phyloP scores from a whole-genome alignment of 2,888 invertebrate species.

The Pseudococcus viburni region DNA sequence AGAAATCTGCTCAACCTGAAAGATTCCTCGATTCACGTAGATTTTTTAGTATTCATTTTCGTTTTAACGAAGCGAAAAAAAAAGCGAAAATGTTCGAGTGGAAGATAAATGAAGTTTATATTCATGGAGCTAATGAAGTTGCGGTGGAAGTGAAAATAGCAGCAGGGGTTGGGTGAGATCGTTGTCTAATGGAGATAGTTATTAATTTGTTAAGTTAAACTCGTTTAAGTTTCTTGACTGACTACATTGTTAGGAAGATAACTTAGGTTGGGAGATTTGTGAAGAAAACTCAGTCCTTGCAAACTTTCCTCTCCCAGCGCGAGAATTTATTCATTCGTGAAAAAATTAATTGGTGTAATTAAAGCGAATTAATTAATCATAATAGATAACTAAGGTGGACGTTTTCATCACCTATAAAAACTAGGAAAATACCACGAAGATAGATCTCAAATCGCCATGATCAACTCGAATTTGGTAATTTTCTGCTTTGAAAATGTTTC shows the following conservation, averaged over 20 bases:
- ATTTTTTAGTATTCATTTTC: background rate
- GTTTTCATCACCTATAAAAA: slow-evolving; percentile 31
- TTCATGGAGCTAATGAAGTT: slow-evolving; percentile 54
- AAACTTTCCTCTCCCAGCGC: slow-evolving; percentile 11
- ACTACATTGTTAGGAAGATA: slow-evolving; percentile 55
- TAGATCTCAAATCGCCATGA: too few species aligned
- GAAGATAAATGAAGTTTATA: slow-evolving; percentile 61
- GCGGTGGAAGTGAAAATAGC: slow-evolving; percentile 53
- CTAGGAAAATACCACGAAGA: background rate
- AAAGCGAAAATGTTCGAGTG: slow-evolving; percentile 35
- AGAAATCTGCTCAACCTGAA: background rate
- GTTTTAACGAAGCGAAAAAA: slow-evolving; percentile 33
- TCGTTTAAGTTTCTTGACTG: slow-evolving; percentile 54
- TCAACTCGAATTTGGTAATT: background rate
- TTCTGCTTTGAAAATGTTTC: background rate
- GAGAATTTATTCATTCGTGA: slow-evolving; percentile 54
- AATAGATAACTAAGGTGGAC: background rate
- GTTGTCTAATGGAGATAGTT: slow-evolving; percentile 61
- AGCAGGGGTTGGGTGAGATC: slow-evolving; percentile 12
- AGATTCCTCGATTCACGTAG: background rate
- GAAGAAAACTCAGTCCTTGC: slow-evolving; percentile 34
- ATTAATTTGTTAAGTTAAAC: slow-evolving; percentile 59
- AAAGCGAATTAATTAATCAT: slow-evolving; percentile 56
- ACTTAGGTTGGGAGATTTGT: slow-evolving; percentile 14
- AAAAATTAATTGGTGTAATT: slow-evolving; percentile 58